Evolutionary conservation across 1,140 invertebrate species (phyloP).

Genomic region (Ylistrum balloti): DNA sequence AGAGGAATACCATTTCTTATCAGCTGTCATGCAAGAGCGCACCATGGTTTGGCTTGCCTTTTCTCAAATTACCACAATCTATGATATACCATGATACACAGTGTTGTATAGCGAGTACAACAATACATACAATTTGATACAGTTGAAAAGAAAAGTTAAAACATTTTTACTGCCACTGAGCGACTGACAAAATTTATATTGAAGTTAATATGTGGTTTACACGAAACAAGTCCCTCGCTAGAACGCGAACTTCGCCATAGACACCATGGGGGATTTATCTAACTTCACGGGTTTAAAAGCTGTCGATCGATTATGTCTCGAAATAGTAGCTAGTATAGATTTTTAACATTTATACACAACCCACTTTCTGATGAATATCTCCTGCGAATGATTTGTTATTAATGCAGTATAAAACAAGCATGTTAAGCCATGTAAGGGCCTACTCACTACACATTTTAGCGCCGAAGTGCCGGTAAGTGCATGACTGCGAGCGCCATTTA

Average conservation of each 20-base stretch:
- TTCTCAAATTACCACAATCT: not conserved
- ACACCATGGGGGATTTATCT: conserved; percentile 4
- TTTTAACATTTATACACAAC: not conserved
- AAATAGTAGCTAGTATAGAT: not conserved
- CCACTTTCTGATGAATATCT: not conserved
- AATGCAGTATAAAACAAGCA: conserved; percentile 4
- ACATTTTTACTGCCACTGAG: not conserved
- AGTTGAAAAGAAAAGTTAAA: conserved; percentile 30
- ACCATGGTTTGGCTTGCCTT: not conserved
- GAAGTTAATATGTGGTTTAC: not conserved
- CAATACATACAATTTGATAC: conserved; percentile 35
- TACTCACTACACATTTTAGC: not conserved
- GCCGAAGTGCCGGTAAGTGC: not conserved
- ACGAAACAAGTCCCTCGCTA: not conserved
- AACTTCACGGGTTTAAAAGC: conserved; percentile 8
- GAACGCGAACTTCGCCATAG: not conserved
- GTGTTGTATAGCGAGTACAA: not conserved
- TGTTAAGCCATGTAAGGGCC: not conserved
- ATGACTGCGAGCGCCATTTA: not conserved
- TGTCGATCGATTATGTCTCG: not conserved
- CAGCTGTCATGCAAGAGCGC: conserved; percentile 13
- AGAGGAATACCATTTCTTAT: not conserved
- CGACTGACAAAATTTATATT: not conserved
- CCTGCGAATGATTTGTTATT: conserved; percentile 16
- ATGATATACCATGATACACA: not conserved